These are phyloP conservation scores for Thereuonema tuberculata DNA, from an alignment of 1,140 invertebrate species.

Conservation along the genomic window DNA sequence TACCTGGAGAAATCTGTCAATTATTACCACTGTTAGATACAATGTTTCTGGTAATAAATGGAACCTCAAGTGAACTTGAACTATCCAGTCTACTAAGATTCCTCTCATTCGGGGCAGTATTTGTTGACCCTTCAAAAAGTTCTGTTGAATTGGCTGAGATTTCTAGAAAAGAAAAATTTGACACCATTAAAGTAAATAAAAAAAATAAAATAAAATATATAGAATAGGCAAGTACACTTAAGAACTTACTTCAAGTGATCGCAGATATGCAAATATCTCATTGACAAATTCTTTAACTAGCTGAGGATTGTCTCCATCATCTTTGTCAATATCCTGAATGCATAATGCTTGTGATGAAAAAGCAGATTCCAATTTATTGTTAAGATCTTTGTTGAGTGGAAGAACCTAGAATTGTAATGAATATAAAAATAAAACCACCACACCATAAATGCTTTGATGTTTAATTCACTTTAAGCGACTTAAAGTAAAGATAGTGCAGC, in stretches of 20 bases:
- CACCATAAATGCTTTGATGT: no score
- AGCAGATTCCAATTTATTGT: not conserved
- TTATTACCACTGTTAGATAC: slow-evolving; percentile 70
- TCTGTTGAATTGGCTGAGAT: slow-evolving; percentile 42
- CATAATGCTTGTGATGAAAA: slow-evolving; percentile 19
- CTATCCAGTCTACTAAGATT: slow-evolving; percentile 83
- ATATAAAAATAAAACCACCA: no score
- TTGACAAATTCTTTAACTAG: slow-evolving; percentile 67
- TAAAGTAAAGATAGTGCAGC: no score
- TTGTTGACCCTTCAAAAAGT: slow-evolving; percentile 47
- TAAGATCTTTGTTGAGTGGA: no score
- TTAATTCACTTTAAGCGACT: no score
- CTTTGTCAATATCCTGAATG: slow-evolving; percentile 54
- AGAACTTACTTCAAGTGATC: slow-evolving; percentile 45
- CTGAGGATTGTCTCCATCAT: slow-evolving; percentile 55
- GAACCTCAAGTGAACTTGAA: slow-evolving; percentile 83
- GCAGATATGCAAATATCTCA: slow-evolving; percentile 69
- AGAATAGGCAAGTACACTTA: no score
- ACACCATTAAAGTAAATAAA: slow-evolving; percentile 7
- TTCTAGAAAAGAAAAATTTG: slow-evolving; percentile 25
- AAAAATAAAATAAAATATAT: no score
- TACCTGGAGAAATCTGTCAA: slow-evolving; percentile 85
- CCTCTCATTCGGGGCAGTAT: slow-evolving; percentile 72
- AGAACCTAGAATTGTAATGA: no score
- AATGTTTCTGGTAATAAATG: slow-evolving; percentile 78